phyloP scores from a whole-genome alignment of 1,140 invertebrate species.

The Drosophila azteca region DNA sequence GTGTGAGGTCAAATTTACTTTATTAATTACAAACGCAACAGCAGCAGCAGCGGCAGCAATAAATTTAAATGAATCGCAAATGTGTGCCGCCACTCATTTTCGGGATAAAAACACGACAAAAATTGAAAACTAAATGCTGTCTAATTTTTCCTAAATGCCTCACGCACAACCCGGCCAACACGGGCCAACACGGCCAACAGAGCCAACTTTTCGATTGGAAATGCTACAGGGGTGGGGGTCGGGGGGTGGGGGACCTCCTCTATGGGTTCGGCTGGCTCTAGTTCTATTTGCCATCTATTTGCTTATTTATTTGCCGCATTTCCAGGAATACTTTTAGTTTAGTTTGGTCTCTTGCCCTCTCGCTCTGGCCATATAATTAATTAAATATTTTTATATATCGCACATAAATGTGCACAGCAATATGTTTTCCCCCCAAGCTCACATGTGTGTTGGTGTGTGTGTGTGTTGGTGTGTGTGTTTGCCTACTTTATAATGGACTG shows the following conservation, averaged over 20 bases:
- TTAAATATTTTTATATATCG: slow-evolving; percentile 67
- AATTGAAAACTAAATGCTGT: slow-evolving; percentile 66
- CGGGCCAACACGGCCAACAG: too few species aligned
- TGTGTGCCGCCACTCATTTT: slow-evolving; percentile 60
- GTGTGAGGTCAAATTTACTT: slow-evolving; percentile 81
- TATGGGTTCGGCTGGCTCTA: too few species aligned
- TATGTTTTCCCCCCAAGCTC: background rate
- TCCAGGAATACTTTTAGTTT: slow-evolving; percentile 59
- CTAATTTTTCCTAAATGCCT: slow-evolving; percentile 60
- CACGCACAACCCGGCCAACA: background rate
- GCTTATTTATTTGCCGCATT: slow-evolving; percentile 43
- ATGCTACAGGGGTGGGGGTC: too few species aligned
- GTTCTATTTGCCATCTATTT: slow-evolving; percentile 1
- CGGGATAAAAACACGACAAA: slow-evolving; percentile 43
- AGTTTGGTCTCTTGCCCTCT: slow-evolving; percentile 31
- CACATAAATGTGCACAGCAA: slow-evolving; percentile 2
- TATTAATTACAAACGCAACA: slow-evolving; percentile 72
- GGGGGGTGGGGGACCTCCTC: too few species aligned
- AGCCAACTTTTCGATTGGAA: background rate
- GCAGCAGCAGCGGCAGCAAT: slow-evolving; percentile 41
- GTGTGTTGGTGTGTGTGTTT: slow-evolving; percentile 28
- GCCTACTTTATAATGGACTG: slow-evolving; percentile 68
- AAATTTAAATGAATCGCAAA: slow-evolving; percentile 72
- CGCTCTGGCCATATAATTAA: slow-evolving; percentile 54
- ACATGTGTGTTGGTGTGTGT: background rate